phyloP scores from a whole-genome alignment of 2,797 vertebrate genomes.

The Acropternis orthonyx region DNA sequence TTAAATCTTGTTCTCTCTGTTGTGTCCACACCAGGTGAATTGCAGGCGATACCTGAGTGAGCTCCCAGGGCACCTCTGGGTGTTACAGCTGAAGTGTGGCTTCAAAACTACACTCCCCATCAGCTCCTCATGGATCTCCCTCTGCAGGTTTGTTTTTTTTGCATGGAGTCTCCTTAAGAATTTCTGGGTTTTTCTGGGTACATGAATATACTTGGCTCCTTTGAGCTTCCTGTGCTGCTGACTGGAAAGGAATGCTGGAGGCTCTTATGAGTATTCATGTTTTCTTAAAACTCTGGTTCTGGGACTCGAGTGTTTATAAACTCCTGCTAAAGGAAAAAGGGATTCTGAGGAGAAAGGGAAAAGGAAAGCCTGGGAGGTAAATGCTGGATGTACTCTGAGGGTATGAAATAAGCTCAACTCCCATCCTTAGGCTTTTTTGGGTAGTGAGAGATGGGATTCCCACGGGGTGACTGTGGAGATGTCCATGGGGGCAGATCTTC shows the following conservation, averaged over 20 bases:
- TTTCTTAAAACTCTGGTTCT: neutral
- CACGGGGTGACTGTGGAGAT: rapidly evolving
- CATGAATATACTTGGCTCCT: neutral
- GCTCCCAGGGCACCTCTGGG: rapidly evolving
- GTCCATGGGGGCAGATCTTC: neutral
- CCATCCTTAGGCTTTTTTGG: neutral
- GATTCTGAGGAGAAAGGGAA: neutral
- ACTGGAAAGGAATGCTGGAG: neutral
- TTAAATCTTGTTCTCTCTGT: neutral
- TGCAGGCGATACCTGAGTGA: neutral
- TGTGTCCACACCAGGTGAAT: neutral
- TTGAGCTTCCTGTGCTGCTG: neutral
- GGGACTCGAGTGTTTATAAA: neutral
- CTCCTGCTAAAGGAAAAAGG: neutral
- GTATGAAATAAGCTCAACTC: neutral
- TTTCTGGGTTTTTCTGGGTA: neutral
- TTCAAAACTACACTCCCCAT: neutral
- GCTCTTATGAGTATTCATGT: neutral
- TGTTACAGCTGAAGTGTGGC: neutral
- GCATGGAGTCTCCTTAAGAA: neutral
- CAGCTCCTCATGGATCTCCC: neutral
- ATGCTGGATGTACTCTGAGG: neutral
- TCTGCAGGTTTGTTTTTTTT: neutral
- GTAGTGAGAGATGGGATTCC: neutral
- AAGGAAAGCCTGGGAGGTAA: neutral